A percentile compares a stretch with the other conserved stretches of the same genome.
Evolutionary conservation across 1,140 invertebrate genomes (phyloP).

Genomic region (Penaeus chinensis): DNA sequence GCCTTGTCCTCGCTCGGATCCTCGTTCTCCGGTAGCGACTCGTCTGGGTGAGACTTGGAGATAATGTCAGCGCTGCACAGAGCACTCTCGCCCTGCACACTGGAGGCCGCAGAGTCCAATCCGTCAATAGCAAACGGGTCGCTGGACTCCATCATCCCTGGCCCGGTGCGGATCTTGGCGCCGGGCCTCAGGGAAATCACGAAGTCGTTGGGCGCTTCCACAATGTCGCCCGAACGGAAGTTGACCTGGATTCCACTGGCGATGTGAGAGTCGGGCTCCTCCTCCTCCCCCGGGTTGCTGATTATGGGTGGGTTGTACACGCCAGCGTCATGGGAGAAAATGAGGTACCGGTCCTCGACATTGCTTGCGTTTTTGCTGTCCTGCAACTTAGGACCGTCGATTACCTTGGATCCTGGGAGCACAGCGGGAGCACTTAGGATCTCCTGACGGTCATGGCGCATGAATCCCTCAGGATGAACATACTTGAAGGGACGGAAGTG

Average conservation of each 20-base stretch:
- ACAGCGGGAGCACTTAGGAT: constrained; percentile 52
- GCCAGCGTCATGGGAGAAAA: constrained; percentile 33
- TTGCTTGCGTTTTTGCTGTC: constrained; percentile 19
- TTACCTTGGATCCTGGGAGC: constrained; percentile 1
- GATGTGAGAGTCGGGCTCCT: constrained; percentile 44
- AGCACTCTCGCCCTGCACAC: too few relatives aligned
- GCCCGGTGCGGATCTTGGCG: constrained; percentile 27
- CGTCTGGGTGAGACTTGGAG: too few relatives aligned
- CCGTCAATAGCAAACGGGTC: constrained; percentile 6
- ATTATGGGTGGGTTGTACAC: constrained; percentile 14
- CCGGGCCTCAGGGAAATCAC: constrained; percentile 58
- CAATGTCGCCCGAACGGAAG: constrained; percentile 60
- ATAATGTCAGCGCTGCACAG: too few relatives aligned
- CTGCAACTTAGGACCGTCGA: constrained; percentile 29
- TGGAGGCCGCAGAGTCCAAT: not conserved
- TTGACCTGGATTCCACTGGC: constrained; percentile 59
- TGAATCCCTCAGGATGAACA: constrained; percentile 62
- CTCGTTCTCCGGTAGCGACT: too few relatives aligned
- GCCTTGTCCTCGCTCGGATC: too few relatives aligned
- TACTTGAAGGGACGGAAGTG: constrained; percentile 74
- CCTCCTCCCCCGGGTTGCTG: constrained; percentile 11
- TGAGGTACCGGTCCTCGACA: constrained; percentile 32
- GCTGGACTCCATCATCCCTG: not conserved
- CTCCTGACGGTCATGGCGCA: constrained; percentile 59
- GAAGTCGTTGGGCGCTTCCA: constrained; percentile 61